A percentile compares a stretch with the other conserved stretches of the same genome.
These are phyloP conservation scores for Papilio elwesi DNA, from an alignment of 2,888 invertebrate species.

Conservation along the genomic window DNA sequence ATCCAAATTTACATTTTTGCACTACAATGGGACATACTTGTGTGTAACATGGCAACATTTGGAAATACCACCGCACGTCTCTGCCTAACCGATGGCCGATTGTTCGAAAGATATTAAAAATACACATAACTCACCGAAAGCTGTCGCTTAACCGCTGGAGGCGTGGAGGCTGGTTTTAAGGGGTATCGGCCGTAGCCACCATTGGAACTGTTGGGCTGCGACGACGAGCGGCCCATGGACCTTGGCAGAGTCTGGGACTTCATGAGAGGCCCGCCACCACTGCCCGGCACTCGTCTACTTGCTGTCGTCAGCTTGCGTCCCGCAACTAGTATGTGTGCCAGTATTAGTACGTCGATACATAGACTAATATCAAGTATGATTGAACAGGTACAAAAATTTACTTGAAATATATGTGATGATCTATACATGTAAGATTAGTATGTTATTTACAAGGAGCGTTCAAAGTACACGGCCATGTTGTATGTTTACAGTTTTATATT, in stretches of 20 bases:
- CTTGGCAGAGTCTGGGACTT: constrained; percentile 94
- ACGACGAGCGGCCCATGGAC: constrained; percentile 89
- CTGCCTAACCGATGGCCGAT: too few relatives aligned
- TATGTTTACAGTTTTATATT: not conserved
- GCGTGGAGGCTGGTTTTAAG: constrained; percentile 90
- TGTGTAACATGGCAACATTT: too few relatives aligned
- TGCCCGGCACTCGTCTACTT: constrained; percentile 87
- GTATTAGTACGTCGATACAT: not conserved
- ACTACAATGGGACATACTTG: too few relatives aligned
- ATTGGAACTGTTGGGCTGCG: constrained; percentile 82
- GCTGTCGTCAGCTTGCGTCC: constrained; percentile 91
- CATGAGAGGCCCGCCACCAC: constrained; percentile 86
- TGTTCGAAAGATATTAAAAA: too few relatives aligned
- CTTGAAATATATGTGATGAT: not conserved
- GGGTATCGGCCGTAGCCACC: constrained; percentile 75
- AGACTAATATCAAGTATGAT: not conserved
- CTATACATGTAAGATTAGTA: not conserved
- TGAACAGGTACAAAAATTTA: not conserved
- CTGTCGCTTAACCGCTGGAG: constrained; percentile 93
- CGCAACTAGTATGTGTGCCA: constrained; percentile 83
- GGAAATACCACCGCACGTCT: too few relatives aligned
- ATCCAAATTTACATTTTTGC: too few relatives aligned
- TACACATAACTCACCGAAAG: constrained; percentile 84
- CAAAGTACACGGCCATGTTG: constrained; percentile 22
- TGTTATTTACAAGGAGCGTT: constrained; percentile 34